Conservation (phyloP, 2,888 invertebrate genomes). For the Sturmia bella region DNA sequence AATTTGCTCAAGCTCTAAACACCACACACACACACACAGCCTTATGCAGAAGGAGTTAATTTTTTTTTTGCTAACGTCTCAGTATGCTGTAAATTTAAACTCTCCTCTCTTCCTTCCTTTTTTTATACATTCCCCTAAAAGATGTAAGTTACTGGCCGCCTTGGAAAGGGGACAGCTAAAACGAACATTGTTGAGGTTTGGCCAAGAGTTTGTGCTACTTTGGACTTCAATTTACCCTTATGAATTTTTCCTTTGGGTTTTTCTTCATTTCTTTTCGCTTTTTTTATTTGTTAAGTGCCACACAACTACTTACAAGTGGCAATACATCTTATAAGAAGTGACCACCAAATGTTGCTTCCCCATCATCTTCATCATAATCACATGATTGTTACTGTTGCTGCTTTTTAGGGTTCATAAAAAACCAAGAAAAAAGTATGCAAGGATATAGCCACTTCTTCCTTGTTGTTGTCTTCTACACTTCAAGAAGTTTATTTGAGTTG, state of each 20-base stretch:
- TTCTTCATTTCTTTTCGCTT: slow-evolving; percentile 3
- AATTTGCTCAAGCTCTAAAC: slow-evolving; percentile 35
- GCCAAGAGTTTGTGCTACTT: slow-evolving; percentile 57
- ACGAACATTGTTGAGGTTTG: slow-evolving; percentile 64
- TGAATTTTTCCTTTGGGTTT: slow-evolving; percentile 16
- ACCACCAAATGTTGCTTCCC: slow-evolving; percentile 67
- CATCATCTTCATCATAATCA: slow-evolving; percentile 60
- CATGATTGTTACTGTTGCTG: slow-evolving; percentile 28
- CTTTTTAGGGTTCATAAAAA: slow-evolving; percentile 52
- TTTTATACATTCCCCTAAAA: background rate
- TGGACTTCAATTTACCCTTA: slow-evolving; percentile 49
- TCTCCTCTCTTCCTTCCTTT: background rate
- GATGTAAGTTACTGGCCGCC: no score
- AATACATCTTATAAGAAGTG: slow-evolving; percentile 65
- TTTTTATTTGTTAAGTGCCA: slow-evolving; percentile 48
- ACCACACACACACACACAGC: slow-evolving; percentile 4
- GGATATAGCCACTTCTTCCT: slow-evolving; percentile 56
- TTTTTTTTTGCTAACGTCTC: slow-evolving; percentile 42
- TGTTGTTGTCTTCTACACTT: slow-evolving; percentile 56
- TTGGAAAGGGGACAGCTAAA: slow-evolving; percentile 24
- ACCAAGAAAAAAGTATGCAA: slow-evolving; percentile 18
- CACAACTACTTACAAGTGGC: slow-evolving; percentile 65
- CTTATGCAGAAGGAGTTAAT: slow-evolving; percentile 32
- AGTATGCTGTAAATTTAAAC: slow-evolving; percentile 50
- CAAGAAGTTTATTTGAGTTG: slow-evolving; percentile 67